A percentile compares a stretch with the other conserved stretches of the same genome.
Evolutionary conservation across 2,888 invertebrate species (phyloP).

Genomic region (Drosophila siamana): DNA sequence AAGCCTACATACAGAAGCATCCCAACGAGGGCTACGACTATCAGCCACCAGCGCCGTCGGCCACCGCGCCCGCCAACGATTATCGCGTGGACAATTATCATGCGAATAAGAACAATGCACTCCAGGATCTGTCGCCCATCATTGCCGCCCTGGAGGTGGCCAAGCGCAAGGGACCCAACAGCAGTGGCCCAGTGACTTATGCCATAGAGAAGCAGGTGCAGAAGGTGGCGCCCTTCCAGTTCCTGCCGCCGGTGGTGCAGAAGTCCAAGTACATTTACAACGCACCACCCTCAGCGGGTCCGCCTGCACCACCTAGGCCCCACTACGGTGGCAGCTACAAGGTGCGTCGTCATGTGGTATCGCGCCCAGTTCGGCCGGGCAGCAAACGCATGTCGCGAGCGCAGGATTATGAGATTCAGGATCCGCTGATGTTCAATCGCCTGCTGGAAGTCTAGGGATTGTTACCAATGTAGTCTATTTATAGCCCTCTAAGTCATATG

Average conservation of each 20-base stretch:
- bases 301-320: conserved; percentile 40
- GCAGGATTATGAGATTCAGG: conserved; percentile 77
- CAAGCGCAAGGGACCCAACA: conserved; percentile 60
- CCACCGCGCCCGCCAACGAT: conserved; percentile 44
- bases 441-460: conserved; percentile 61
- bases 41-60: conserved; percentile 43
- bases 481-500: conserved; percentile 79
- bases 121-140: conserved; percentile 79
- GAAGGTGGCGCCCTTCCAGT: conserved; percentile 69
- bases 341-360: conserved; percentile 70
- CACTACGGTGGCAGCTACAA: conserved; percentile 68
- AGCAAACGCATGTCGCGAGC: conserved; percentile 36
- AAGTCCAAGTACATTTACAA: conserved; percentile 81
- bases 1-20: conserved; percentile 81
- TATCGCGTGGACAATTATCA: conserved; percentile 80
- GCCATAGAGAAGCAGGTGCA: conserved; percentile 82
- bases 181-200: conserved; percentile 64
- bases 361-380: conserved; percentile 21
- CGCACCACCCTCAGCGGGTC: conserved; percentile 66
- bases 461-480: conserved; percentile 37
- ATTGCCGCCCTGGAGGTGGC: conserved; percentile 83
- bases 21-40: conserved; percentile 82
- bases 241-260: conserved; percentile 77
- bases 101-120: conserved; percentile 60
- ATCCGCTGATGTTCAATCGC: conserved; percentile 79